Base-by-base conservation (phyloP, 1,140 invertebrate species). In the Potamilus streckersoni region DNA sequence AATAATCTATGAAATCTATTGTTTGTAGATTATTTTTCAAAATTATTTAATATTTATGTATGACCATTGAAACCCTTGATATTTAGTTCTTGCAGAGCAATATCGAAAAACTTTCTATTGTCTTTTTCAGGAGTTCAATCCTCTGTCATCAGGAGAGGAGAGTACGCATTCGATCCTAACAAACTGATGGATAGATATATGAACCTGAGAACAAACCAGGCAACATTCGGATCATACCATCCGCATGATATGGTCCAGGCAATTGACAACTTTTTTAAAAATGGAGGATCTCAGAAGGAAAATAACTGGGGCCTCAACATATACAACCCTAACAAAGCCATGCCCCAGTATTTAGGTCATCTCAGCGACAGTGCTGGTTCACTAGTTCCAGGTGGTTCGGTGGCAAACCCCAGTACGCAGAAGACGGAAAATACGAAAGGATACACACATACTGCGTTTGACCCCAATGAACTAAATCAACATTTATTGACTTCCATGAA, bases 161-260 rank as follows among this genome's bases (percentile, higher is more conserved):
- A 62, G 38, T 49, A 49, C 20, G 73, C 67, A 11, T 79, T 79
- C 64, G 67, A 79, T 56, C 78, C 78, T n/a, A 73, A 74, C 23
- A 31, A 73, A 55, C 64, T 79, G n/a, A 79, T 79, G 78, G 16
- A 69, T 6, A 69, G 66, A 23, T 72, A 75, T 31, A 79, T 75
- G 78, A 56, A 75, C 58, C 66, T 73, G 69, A 61, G 78, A 62
- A 79, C 78, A 4, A 68, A 79, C 58, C 73, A 79, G 72, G 65
- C 49, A n/a, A 55, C 55, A 5, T 79, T 72, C 31, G 78, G 78
- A 19, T 74, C 78, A 16, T 79, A 72, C 56, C 73, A 79, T 38
- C 78, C 78, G 14, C 55, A 73, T 17, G 78, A 79, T 31, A 63
- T 79, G 12, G 62, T 74, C 12, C 49, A 74, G 14, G 58, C 78